phyloP scores from a whole-genome alignment of 2,888 invertebrate genomes.

The Scaeva pyrastri region DNA sequence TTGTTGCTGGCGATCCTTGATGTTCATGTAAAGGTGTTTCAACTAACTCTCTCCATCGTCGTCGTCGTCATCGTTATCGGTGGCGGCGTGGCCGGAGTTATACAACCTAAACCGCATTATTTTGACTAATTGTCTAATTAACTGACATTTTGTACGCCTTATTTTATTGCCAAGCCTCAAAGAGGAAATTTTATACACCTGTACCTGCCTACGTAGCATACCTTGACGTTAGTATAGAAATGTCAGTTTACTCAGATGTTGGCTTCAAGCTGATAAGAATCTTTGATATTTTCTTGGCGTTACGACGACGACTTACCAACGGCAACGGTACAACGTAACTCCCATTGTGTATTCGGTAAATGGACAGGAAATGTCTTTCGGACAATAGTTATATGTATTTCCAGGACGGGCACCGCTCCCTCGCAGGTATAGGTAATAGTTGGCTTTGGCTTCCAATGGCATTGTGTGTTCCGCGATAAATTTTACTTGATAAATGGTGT shows the following conservation, averaged over 20 bases:
- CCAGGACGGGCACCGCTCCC: background rate
- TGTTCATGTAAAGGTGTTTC: constrained; percentile 23
- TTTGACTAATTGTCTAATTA: constrained; percentile 76
- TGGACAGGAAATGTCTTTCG: constrained; percentile 74
- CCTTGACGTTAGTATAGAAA: constrained; percentile 49
- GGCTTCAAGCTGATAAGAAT: constrained; percentile 68
- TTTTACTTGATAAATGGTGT: constrained; percentile 82
- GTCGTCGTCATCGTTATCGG: background rate
- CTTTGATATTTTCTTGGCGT: constrained; percentile 62
- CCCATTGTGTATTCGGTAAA: constrained; percentile 61
- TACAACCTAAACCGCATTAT: constrained; percentile 54
- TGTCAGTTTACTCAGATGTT: constrained; percentile 63
- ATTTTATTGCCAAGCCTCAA: constrained; percentile 15
- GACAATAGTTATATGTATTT: constrained; percentile 59
- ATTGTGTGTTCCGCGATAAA: constrained; percentile 56
- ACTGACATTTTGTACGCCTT: constrained; percentile 72
- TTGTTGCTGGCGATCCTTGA: constrained; percentile 19
- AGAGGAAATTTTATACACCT: background rate
- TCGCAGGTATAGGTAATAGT: too few species aligned
- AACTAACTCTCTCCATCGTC: constrained; percentile 25
- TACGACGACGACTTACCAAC: background rate
- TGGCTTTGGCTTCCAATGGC: constrained; percentile 12
- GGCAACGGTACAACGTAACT: constrained; percentile 5
- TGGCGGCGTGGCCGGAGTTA: too few species aligned
- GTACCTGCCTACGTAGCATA: background rate